Percentiles rank a stretch among this genome's conserved stretches.
phyloP scores from a whole-genome alignment of 2,113 vertebrate species.

The Thomomys bottae region DNA sequence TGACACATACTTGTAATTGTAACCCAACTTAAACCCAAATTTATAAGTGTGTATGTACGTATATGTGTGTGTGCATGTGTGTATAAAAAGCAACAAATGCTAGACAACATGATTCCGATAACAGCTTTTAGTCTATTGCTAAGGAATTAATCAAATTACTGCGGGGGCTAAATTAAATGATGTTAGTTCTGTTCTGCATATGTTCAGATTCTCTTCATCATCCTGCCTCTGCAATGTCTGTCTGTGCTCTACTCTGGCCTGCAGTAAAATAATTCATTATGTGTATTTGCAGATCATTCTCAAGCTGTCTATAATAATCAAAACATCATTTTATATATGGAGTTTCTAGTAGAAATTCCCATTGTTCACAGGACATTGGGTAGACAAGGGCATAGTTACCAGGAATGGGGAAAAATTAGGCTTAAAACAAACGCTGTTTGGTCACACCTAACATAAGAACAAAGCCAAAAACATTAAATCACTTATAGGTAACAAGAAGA shows the following conservation, averaged over 20 bases:
- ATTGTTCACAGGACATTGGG: background rate
- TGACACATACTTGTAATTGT: background rate
- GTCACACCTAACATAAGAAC: background rate
- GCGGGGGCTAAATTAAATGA: background rate
- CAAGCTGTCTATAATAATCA: background rate
- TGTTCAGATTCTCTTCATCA: background rate
- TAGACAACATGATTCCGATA: background rate
- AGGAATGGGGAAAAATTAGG: background rate
- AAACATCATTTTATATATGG: background rate
- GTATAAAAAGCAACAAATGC: background rate
- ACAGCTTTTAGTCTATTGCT: background rate
- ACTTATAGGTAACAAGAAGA: background rate
- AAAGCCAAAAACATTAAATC: background rate
- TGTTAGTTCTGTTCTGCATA: background rate
- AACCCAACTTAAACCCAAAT: conserved; percentile 20
- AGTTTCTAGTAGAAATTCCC: background rate
- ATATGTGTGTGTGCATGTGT: background rate
- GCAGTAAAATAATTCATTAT: background rate
- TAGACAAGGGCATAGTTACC: background rate
- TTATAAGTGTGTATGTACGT: background rate
- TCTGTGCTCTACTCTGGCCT: background rate
- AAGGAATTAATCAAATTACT: background rate
- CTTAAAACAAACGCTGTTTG: background rate
- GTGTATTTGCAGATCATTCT: background rate
- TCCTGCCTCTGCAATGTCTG: background rate